These are phyloP conservation scores for Apodemus agrarius DNA, from an alignment of 2,797 vertebrate species.

Conservation along the genomic window DNA sequence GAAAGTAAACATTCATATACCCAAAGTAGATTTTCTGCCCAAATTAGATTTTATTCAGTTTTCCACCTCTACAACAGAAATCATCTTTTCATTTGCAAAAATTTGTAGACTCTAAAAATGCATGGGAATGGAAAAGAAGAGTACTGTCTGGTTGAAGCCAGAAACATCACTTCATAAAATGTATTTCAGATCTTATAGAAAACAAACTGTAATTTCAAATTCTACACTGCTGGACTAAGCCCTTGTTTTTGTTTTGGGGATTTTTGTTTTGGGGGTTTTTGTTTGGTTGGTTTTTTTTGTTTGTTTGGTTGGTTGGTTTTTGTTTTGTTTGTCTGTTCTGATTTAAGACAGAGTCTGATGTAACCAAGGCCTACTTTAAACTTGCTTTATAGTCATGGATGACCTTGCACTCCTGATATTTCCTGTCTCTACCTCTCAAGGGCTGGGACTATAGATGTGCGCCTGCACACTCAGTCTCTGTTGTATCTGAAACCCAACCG, in stretches of 20 bases:
- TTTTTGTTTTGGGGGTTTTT: not conserved
- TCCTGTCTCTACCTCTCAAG: not conserved
- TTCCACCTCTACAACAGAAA: conserved; percentile 56
- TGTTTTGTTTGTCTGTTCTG: no score
- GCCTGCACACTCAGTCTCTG: not conserved
- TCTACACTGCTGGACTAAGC: not conserved
- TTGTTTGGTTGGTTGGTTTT: no score
- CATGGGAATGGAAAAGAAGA: conserved; percentile 48
- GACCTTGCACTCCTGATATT: not conserved
- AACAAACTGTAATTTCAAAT: conserved; percentile 62
- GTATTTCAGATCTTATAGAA: conserved; percentile 41
- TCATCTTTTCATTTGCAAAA: conserved; percentile 65
- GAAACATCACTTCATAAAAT: conserved; percentile 66
- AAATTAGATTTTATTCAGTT: conserved; percentile 71
- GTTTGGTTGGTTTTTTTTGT: not conserved
- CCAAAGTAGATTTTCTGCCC: conserved; percentile 58
- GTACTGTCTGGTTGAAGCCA: conserved; percentile 37
- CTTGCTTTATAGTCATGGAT: not conserved
- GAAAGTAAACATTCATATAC: conserved; percentile 56
- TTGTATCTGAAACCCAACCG: not conserved
- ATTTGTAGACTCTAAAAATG: conserved; percentile 71
- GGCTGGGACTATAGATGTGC: not conserved
- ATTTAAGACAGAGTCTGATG: not conserved
- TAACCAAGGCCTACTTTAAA: not conserved
- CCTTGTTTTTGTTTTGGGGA: not conserved